phyloP scores from a whole-genome alignment of 2,113 vertebrate species.

The Bucco capensis region DNA sequence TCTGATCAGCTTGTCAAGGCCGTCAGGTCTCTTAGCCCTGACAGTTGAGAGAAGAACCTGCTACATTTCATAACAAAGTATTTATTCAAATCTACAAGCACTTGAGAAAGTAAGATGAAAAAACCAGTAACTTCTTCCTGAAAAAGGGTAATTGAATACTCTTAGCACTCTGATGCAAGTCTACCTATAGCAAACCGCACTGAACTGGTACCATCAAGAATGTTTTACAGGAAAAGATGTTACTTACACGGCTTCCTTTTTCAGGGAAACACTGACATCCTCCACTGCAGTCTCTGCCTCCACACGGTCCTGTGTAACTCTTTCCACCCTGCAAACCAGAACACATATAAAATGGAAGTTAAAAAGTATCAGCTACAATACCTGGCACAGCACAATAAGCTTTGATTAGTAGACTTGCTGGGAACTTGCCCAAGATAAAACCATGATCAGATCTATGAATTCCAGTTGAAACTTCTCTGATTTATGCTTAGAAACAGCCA shows the following conservation, averaged over 20 bases:
- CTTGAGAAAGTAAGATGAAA: neutral
- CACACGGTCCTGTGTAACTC: slow-evolving; percentile 85
- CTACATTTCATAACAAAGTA: neutral
- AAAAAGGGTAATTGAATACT: neutral
- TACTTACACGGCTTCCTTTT: slow-evolving; percentile 94
- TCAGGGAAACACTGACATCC: slow-evolving; percentile 94
- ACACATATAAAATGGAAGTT: neutral
- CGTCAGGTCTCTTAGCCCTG: neutral
- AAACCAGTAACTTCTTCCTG: neutral
- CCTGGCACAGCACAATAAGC: neutral
- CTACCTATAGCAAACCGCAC: neutral
- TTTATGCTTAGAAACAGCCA: neutral
- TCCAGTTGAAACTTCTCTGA: neutral
- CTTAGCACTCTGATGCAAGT: neutral
- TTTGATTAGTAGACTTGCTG: neutral
- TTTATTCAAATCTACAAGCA: neutral
- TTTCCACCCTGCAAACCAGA: slow-evolving; percentile 85
- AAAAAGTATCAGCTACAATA: neutral
- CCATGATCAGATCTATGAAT: neutral
- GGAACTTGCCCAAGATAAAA: neutral
- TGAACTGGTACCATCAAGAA: neutral
- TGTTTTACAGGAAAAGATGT: neutral
- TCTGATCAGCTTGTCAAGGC: neutral
- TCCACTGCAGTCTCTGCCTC: slow-evolving; percentile 94
- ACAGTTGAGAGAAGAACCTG: neutral